Evolutionary conservation across 2,113 vertebrate genomes (phyloP), one percentile per base, ranked within the genome.

Genomic region (Indicator maculatus): DNA sequence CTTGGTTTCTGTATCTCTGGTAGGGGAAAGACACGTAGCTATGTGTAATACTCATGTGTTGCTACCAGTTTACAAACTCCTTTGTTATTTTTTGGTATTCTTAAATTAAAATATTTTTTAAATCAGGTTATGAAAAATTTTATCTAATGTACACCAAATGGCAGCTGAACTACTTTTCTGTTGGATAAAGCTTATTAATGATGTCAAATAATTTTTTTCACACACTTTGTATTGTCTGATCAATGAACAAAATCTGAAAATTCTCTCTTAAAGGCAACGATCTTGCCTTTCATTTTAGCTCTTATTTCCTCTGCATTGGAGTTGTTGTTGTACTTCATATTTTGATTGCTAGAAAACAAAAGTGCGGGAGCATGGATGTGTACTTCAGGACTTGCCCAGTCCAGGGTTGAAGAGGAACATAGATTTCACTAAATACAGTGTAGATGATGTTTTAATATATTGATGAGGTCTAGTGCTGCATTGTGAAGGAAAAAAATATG

Each of bases 211-310:
- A 53, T 0, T 63, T 86, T 72, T 79, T 67, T 63, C 2, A 27
- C 8, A 26, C 6, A 20, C 15, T 90, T 10, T 4, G 14, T 38
- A 3, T 74, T 65, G 4, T 41, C 45, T 75, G 53, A 71, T 71
- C 78, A 81, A 59, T 71, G 38, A 89, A 33, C 12, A 78, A 91
- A 84, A 63, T 67, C 52, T 84, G 74, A 63, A 88, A 56, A 39
- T 60, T 47, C 14, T 67, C 0, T 59, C 5, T 11, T 39, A 26
- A 69, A 66, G 10, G 30, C 1, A 1, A 8, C 44, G 14, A 50
- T 45, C 5, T 69, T 71, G 7, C 31, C 16, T 82, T 86, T 77
- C 4, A 58, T 77, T 88, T 78, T 58, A 65, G 33, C 19, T 75
- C 3, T 21, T 55, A 2, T 82, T 93, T 71, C 6, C n/a, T 65